phyloP scores from a whole-genome alignment of 2,113 vertebrate genomes.

The Trichechus manatus region DNA sequence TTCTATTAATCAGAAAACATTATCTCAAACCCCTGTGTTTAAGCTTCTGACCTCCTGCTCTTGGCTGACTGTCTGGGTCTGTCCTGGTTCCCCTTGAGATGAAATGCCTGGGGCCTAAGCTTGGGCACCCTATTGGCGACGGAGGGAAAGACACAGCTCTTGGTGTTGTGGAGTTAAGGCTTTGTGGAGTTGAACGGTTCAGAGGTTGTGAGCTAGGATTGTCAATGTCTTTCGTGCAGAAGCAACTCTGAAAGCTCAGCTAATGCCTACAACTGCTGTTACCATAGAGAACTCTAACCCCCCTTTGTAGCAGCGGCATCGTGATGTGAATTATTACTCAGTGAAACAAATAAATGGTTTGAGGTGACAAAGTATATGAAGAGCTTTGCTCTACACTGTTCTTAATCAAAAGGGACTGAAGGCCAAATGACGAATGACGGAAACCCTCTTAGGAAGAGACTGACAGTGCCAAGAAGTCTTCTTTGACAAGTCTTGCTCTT shows the following conservation, averaged over 20 bases:
- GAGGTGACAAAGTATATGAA: conserved; percentile 10
- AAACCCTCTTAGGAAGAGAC: conserved; percentile 56
- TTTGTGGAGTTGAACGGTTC: fast-evolving
- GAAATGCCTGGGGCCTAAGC: background rate
- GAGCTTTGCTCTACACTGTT: background rate
- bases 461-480: conserved; percentile 61
- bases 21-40: background rate
- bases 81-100: background rate
- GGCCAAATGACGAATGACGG: conserved; percentile 44
- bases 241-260: background rate
- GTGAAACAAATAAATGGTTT: conserved; percentile 62
- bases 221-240: background rate
- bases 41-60: background rate
- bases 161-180: fast-evolving
- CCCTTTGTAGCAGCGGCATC: background rate
- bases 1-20: background rate
- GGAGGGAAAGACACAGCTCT: fast-evolving
- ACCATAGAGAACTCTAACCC: background rate
- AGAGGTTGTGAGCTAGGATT: background rate
- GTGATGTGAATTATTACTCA: background rate
- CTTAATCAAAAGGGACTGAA: conserved; percentile 60
- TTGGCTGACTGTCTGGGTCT: background rate
- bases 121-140: background rate
- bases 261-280: background rate
- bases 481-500: conserved; percentile 53